These are phyloP conservation scores for Orchesella cincta DNA, from an alignment of 1,140 invertebrate genomes.

Conservation along the genomic window DNA sequence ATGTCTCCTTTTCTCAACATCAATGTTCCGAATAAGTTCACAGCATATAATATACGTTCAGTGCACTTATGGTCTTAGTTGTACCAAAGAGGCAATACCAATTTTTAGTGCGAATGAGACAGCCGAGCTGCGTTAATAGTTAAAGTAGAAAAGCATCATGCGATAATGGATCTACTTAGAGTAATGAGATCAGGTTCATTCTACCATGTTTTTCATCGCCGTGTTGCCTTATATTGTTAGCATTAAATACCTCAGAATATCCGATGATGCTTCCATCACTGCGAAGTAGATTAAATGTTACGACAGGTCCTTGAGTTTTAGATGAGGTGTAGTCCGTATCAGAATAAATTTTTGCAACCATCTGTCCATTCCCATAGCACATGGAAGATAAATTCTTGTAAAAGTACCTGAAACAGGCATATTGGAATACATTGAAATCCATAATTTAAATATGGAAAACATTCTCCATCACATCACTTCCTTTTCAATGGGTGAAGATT, in stretches of 20 bases:
- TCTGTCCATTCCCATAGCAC: constrained; percentile 73
- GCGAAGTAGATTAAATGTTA: constrained; percentile 85
- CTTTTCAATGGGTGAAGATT: background rate
- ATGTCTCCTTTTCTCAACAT: too few species aligned
- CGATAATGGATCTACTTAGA: constrained; percentile 1
- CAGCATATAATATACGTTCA: too few species aligned
- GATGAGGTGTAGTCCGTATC: constrained; percentile 68
- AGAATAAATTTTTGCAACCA: constrained; percentile 72
- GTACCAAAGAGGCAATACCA: too few species aligned
- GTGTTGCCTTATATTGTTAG: background rate
- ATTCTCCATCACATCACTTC: background rate
- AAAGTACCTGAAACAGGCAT: constrained; percentile 60
- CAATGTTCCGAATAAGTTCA: too few species aligned
- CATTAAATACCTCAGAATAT: constrained; percentile 72
- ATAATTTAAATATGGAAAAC: constrained; percentile 26
- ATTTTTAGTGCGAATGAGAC: too few species aligned
- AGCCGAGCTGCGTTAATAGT: too few species aligned
- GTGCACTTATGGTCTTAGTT: too few species aligned
- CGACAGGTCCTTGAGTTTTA: constrained; percentile 75
- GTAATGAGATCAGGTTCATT: constrained; percentile 23
- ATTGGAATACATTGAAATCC: constrained; percentile 2
- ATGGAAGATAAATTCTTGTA: constrained; percentile 66
- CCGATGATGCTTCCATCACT: constrained; percentile 78
- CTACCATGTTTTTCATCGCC: background rate
- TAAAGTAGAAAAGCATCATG: background rate